Percentiles rank a stretch among this genome's conserved stretches.
Conservation (phyloP, 1,140 invertebrate species). For the Lepidotrigona ventralis region DNA sequence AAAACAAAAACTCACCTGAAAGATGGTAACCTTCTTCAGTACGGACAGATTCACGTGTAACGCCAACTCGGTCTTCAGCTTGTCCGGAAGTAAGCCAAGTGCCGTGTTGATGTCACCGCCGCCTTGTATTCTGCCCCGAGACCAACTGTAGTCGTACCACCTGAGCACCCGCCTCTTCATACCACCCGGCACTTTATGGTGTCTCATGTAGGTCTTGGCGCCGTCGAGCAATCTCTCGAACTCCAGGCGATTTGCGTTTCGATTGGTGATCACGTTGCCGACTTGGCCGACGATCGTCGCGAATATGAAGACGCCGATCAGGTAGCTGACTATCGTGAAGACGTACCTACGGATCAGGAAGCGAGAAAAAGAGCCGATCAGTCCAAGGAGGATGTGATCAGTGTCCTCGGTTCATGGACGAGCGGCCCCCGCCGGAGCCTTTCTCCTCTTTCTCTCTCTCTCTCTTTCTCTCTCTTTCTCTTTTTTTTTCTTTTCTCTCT, state of each 20-base stretch:
- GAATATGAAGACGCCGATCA: conserved; percentile 98
- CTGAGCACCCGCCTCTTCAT: conserved; percentile 96
- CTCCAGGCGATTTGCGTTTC: conserved; percentile 97
- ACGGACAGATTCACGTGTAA: conserved; percentile 97
- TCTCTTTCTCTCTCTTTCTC: conserved; percentile 42
- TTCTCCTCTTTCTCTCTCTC: conserved; percentile 66
- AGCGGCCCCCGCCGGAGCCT: conserved; percentile 79
- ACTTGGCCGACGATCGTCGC: conserved; percentile 99
- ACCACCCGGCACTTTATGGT: conserved; percentile 96
- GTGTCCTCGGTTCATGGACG: conserved; percentile 68
- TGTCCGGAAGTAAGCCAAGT: conserved; percentile 94
- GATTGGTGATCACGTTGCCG: conserved; percentile 97
- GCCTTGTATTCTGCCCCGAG: conserved; percentile 95
- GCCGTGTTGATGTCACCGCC: conserved; percentile 97
- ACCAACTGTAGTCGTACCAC: conserved; percentile 99
- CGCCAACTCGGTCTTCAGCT: conserved; percentile 97
- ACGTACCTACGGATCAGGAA: conserved; percentile 89
- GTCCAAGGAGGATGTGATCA: conserved; percentile 65
- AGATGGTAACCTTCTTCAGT: conserved; percentile 92
- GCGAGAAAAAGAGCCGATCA: conserved; percentile 72
- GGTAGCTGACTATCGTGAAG: conserved; percentile 97
- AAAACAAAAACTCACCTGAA: conserved; percentile 72
- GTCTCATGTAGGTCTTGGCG: conserved; percentile 97
- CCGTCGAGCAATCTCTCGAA: conserved; percentile 97
- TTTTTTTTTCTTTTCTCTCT: conserved; percentile 51